phyloP scores from a whole-genome alignment of 1,140 invertebrate genomes.

The Nilaparvata lugens region DNA sequence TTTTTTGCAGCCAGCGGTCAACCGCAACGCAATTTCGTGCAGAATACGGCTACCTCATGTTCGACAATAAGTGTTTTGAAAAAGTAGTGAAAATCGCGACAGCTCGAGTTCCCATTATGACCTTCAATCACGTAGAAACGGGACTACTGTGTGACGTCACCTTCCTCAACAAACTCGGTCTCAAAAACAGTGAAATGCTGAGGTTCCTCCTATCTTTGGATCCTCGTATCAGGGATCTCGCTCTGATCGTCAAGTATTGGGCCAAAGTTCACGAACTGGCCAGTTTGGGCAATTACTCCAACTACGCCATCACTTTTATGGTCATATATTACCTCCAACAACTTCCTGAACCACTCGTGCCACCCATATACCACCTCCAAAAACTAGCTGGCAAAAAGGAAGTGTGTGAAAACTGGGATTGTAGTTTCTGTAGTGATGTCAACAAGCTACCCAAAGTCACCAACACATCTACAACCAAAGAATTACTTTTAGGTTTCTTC shows the following conservation, averaged over 20 bases:
- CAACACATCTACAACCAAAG: background rate
- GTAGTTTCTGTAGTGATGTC: background rate
- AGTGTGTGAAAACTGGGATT: background rate
- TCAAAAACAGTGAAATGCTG: background rate
- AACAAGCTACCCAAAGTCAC: background rate
- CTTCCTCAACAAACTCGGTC: background rate
- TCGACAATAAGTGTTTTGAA: background rate
- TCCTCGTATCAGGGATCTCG: background rate
- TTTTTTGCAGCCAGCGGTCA: background rate
- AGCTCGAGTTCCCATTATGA: background rate
- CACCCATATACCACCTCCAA: background rate
- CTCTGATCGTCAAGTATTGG: background rate
- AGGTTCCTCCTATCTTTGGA: background rate
- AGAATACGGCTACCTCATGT: background rate
- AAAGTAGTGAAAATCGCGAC: background rate
- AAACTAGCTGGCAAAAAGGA: background rate
- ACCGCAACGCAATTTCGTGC: background rate
- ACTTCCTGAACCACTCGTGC: background rate
- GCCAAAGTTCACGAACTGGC: background rate
- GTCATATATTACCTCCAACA: background rate
- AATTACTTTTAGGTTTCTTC: background rate
- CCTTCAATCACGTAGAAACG: background rate
- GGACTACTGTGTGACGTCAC: background rate
- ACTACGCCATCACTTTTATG: background rate
- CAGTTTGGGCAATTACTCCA: background rate